These are phyloP conservation scores for Actias luna DNA, from an alignment of 2,888 invertebrate genomes.

Conservation along the genomic window DNA sequence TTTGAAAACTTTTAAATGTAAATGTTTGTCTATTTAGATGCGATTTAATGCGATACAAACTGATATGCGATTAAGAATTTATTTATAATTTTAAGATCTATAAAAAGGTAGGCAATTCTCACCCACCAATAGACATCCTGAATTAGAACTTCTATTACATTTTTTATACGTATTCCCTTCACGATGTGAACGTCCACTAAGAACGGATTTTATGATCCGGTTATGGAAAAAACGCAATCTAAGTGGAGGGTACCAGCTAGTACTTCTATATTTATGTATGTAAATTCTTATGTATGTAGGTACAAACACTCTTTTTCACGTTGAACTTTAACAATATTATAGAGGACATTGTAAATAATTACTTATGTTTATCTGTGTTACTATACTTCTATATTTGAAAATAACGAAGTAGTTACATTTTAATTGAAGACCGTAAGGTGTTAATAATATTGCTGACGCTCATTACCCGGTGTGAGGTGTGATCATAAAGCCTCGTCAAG, in stretches of 20 bases:
- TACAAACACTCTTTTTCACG: neutral
- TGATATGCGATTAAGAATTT: neutral
- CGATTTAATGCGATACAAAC: no score
- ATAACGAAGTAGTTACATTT: slow-evolving; percentile 41
- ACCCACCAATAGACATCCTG: neutral
- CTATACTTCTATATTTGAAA: neutral
- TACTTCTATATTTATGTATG: no score
- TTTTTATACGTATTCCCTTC: no score
- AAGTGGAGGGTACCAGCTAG: no score
- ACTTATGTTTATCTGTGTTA: neutral
- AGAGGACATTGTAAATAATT: neutral
- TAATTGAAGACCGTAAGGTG: slow-evolving; percentile 70
- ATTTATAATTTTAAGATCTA: neutral
- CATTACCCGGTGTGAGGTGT: slow-evolving; percentile 60
- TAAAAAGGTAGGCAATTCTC: no score
- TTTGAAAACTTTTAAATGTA: neutral
- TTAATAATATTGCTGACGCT: slow-evolving; percentile 74
- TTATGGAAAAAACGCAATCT: no score
- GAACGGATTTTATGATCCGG: no score
- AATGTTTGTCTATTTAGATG: neutral
- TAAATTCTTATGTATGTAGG: no score
- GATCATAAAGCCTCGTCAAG: slow-evolving; percentile 76
- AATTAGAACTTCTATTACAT: neutral
- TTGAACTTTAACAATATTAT: neutral
- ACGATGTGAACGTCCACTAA: no score